Percentiles rank a stretch among this genome's conserved stretches.
Conservation (phyloP, 2,797 vertebrate genomes). For the Ambastaia sidthimunki region DNA sequence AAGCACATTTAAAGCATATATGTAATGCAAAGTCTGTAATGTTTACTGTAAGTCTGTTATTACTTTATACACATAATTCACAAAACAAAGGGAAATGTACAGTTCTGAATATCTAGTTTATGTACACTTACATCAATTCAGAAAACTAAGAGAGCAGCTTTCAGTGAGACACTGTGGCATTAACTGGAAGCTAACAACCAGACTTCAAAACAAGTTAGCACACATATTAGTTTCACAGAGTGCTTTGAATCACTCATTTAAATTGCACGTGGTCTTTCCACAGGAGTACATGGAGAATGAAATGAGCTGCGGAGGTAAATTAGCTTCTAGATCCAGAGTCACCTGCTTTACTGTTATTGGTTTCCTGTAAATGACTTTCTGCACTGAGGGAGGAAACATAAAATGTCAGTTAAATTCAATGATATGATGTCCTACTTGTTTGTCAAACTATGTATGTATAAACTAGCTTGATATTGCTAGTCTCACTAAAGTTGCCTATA, state of each 20-base stretch:
- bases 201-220: not conserved
- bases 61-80: not conserved
- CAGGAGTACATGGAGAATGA: conserved; percentile 1
- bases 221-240: not conserved
- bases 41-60: too few relatives aligned
- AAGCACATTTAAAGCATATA: too few relatives aligned
- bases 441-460: too few relatives aligned
- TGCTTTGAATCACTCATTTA: not conserved
- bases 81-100: not conserved
- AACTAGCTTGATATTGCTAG: too few relatives aligned
- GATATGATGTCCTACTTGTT: too few relatives aligned
- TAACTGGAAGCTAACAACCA: not conserved
- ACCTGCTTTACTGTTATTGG: conserved; percentile 1
- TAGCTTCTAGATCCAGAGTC: conserved; percentile 11
- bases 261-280: not conserved
- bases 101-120: too few relatives aligned
- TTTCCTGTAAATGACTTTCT: conserved; percentile 19
- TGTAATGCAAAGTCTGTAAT: not conserved
- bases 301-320: conserved; percentile 12
- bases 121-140: too few relatives aligned
- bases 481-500: too few relatives aligned
- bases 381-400: not conserved
- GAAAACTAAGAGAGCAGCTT: too few relatives aligned
- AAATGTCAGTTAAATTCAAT: not conserved
- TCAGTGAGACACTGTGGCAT: not conserved